Base-by-base conservation (phyloP, 2,888 invertebrate genomes). In the Acanthosoma haemorrhoidale region DNA sequence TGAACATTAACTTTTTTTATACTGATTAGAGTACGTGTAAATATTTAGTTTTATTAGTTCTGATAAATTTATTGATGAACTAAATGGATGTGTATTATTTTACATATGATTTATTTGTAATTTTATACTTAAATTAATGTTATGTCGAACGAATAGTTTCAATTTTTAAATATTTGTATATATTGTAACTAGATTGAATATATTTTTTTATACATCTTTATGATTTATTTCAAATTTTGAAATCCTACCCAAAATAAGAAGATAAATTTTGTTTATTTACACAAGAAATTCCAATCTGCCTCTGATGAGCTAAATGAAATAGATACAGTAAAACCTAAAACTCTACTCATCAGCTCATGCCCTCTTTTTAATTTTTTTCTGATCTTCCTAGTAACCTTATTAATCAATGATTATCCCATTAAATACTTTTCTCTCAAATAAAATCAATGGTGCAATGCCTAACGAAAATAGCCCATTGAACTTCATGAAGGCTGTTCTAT, bases 181-280 rank as follows among this genome's bases (percentile, higher is more conserved):
- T 51, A 51, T 51, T 51, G 51, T 51, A 51, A 51, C 51, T 51
- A 51, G 51, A n/a, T n/a, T 51, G 29, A 51, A 51, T 51, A 51
- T 51, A 51, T 51, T 51, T 51, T 51, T 51, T 51, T 51, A 51
- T 51, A 51, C 21, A 51, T 25, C 2, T 25, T 51, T 25, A 25
- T 25, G 6, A 51, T 51, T 51, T 25, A 4, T 13, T 51, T 51
- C 3, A n/a, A n/a, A n/a, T n/a, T n/a, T n/a, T n/a, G n/a, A 5
- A 13, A 13, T n/a, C 13, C 2, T 0, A 51, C 1, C 18, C 21
- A 3, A 43, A 18, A 4, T 2, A 51, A 25, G 51, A 11, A 13
- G n/a, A 21, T 21, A 11, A 0, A n/a, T n/a, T 51, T n/a, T 2
- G 25, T 51, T n/a, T n/a, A n/a, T n/a, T n/a, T n/a, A n/a, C n/a